Evolutionary conservation across 2,888 invertebrate species (phyloP).

Genomic region (Brenthis ino): DNA sequence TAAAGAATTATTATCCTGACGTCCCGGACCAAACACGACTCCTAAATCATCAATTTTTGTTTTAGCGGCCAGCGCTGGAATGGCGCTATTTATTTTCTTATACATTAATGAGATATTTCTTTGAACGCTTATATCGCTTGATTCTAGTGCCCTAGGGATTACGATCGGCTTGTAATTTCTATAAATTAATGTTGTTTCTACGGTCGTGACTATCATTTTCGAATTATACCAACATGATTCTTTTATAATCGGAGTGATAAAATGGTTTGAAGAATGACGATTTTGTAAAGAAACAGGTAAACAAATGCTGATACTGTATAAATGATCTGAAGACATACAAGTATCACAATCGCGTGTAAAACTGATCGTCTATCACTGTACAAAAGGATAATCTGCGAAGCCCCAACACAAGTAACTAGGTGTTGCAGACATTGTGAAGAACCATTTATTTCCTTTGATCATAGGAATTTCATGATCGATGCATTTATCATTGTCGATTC

Average conservation of each 20-base stretch:
- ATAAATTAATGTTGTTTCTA: conserved; percentile 23
- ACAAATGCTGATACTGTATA: not conserved
- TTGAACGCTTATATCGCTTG: not conserved
- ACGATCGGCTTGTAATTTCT: conserved; percentile 48
- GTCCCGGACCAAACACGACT: conserved; percentile 49
- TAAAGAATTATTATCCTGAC: conserved; percentile 67
- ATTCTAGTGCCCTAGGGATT: conserved; percentile 1
- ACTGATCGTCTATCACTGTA: conserved; percentile 28
- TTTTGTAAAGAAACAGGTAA: not conserved
- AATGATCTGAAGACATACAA: not conserved
- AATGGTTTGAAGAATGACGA: not conserved
- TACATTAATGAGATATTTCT: not conserved
- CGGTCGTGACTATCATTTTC: conserved; percentile 16
- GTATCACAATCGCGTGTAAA: conserved; percentile 26
- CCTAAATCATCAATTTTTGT: conserved; percentile 60
- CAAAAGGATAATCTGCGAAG: conserved; percentile 28
- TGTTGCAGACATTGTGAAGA: conserved; percentile 48
- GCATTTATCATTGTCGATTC: conserved; percentile 36
- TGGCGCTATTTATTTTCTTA: conserved; percentile 8
- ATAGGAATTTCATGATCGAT: conserved; percentile 34
- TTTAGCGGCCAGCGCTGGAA: conserved; percentile 20
- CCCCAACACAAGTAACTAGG: conserved; percentile 29
- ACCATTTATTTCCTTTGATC: conserved; percentile 33
- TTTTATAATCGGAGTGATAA: not conserved
- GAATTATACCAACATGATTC: not conserved